Base-by-base conservation (phyloP, 2,113 vertebrate genomes). In the Gallinago jamesoni region DNA sequence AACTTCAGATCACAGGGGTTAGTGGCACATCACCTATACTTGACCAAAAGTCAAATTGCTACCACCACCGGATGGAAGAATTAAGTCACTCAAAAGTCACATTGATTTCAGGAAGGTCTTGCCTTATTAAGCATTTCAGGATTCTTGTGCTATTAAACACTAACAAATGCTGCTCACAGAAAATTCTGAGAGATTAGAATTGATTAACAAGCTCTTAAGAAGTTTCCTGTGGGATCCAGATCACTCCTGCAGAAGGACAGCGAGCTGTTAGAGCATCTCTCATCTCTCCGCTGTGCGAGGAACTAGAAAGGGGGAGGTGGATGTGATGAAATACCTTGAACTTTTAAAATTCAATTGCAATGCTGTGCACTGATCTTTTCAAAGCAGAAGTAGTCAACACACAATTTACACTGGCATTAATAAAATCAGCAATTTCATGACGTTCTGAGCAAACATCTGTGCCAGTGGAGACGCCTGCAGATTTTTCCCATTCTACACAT, bases 391-490 rank as follows among this genome's bases (percentile, higher is more conserved):
- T 84, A 84, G 55, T 39, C 84, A 87, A 50, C 1, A 22, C 18
- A 73, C 2, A 6, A 67, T 67, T 43, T 56, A 53, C 27, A 47
- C 18, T n/a, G 37, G 8, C 33, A 75, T 41, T 78, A 63, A 87
- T 12, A 79, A 87, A 72, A 82, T 21, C 73, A 84, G 53, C 18
- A 79, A 22, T 66, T 90, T 53, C 1, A 5, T n/a, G 53, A 41
- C 23, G 45, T 30, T 82, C 77, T 89, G 45, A 89, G 73, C 73
- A 86, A 88, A 89, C 19, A 59, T 8, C 39, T 59, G 52, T 47
- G 55, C 10, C 62, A 39, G 30, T 18, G 53, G 62, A 85, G 75
- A 85, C 0, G 2, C 20, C 66, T 52, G 52, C 0, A 0, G 23
- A 20, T 45, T 62, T 70, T n/a, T 64, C 60, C 67, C 33, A n/a